A percentile compares a stretch with the other conserved stretches of the same genome.
phyloP scores from a whole-genome alignment of 2,888 invertebrate genomes.

The Graphium colonna region DNA sequence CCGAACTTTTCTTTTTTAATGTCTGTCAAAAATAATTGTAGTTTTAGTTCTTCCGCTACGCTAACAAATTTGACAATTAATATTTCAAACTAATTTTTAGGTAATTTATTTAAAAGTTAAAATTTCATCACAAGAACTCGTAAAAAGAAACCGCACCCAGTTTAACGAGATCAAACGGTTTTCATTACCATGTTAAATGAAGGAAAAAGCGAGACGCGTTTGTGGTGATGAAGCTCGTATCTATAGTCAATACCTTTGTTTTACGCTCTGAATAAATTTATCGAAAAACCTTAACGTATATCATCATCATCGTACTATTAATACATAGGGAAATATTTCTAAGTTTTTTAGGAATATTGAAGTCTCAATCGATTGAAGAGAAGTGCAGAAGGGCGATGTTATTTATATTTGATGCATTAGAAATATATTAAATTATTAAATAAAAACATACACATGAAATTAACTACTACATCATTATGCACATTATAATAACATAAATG shows the following conservation, averaged over 20 bases:
- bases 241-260: not conserved
- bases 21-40: no score
- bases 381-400: not conserved
- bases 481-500: no score
- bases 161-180: not conserved
- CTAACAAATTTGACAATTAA: no score
- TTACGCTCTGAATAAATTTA: not conserved
- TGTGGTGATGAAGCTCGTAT: constrained; percentile 1
- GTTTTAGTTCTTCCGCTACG: no score
- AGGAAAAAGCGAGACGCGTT: constrained; percentile 10
- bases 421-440: no score
- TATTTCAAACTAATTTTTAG: no score
- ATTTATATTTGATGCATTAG: no score
- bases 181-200: constrained; percentile 20
- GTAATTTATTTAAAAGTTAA: no score
- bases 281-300: not conserved
- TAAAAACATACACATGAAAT: no score
- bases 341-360: not conserved
- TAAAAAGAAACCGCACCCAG: not conserved
- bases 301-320: not conserved
- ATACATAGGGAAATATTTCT: not conserved
- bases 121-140: no score
- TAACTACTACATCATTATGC: not conserved
- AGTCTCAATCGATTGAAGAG: not conserved
- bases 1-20: no score